A percentile compares a stretch with the other conserved stretches of the same genome.
Evolutionary conservation across 2,113 vertebrate genomes (phyloP).

Genomic region (Picathartes gymnocephalus): DNA sequence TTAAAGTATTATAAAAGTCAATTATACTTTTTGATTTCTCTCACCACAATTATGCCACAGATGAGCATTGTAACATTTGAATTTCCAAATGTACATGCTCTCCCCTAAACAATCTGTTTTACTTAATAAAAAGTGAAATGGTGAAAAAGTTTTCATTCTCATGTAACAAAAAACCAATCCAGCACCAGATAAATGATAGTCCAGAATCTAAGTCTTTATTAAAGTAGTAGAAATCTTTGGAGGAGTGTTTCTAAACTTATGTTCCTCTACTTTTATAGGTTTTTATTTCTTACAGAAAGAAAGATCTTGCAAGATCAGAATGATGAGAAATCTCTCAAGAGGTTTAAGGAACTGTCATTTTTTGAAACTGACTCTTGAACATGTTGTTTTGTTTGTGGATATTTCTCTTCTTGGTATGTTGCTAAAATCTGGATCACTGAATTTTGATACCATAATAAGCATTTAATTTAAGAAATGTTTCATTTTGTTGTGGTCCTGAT

Average conservation of each 20-base stretch:
- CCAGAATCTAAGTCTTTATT: background rate
- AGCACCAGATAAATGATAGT: background rate
- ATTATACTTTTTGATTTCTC: background rate
- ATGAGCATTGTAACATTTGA: background rate
- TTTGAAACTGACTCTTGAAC: background rate
- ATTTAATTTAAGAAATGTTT: background rate
- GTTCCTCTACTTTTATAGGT: background rate
- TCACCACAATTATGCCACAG: background rate
- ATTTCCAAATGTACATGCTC: background rate
- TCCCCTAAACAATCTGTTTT: background rate
- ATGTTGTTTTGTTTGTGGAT: background rate
- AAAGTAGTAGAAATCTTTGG: background rate
- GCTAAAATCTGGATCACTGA: background rate
- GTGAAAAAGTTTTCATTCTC: background rate
- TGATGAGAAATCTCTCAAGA: background rate
- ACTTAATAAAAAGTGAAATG: no score
- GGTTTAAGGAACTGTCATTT: background rate
- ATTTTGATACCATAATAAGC: background rate
- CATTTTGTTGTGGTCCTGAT: background rate
- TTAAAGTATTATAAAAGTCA: background rate
- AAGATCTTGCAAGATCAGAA: background rate
- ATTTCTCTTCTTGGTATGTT: background rate
- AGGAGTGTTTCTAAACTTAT: background rate
- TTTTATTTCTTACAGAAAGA: background rate
- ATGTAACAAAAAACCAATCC: background rate